Evolutionary conservation across 2,113 vertebrate species (phyloP), one percentile per base, ranked within the genome.

Genomic region (Podilymbus podiceps): DNA sequence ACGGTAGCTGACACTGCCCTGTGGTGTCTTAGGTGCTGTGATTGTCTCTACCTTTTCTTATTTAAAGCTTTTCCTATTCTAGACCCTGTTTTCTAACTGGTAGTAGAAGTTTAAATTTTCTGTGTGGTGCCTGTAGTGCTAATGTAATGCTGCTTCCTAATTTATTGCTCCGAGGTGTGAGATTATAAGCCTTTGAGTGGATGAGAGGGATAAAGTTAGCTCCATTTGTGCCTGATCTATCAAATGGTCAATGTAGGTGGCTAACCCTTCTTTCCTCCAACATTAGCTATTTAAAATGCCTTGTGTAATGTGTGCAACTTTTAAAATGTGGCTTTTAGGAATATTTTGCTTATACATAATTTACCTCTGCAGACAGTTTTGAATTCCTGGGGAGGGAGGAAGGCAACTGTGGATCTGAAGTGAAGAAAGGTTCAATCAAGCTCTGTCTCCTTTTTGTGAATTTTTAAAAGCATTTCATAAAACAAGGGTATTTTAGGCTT

Each of bases 191-290:
- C 78, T 90, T 92, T 90, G 94, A 94, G 92, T 96, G 92, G 91
- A 91, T 96, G 90, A 96, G 78, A 93, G 62, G 85, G 94, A 95
- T 96, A 62, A 93, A 96, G 90, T 87, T 94, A 92, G 90, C 83
- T 93, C 84, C 71, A 60, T 92, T 94, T 95, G 85, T 95, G 84
- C 85, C 71, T 91, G 84, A 92, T 96, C 91, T 95, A 93, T 96
- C 91, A 79, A 77, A 73, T 67, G 87, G 84, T 83, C 87, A 83
- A 40, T 78, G 78, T 81, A 69, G 89, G 84, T 12, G 7, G 2
- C 80, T 82, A 69, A 82, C 86, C 20, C 46, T 58, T 82, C 86
- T 82, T 85, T 85, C 73, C 85, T 76, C 76, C 3, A 4, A 58
- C 15, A 11, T 85, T 78, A 63, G 40, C 56, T 87, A 42, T 88